Evolutionary conservation across 1,140 invertebrate species (phyloP), one percentile per base, ranked within the genome.

Genomic region (Aphelinus certus): DNA sequence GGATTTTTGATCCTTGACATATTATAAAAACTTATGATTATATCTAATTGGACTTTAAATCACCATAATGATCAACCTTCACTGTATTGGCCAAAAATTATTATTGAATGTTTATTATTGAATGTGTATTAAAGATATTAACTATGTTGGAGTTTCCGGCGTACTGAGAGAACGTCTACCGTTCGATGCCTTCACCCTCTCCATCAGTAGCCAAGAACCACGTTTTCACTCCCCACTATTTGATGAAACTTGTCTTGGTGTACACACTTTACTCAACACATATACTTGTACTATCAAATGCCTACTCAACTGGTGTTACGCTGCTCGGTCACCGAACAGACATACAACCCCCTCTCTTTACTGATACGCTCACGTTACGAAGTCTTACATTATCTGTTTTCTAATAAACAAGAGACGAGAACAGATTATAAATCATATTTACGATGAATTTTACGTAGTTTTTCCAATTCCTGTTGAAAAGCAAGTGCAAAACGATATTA

Each of bases 121-220:
- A 26, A 26, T 26, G 26, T 26, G 26, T 26, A 26, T 26, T 26
- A 26, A 83, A 79, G 77, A 83, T 81, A 78, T 83, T 81, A 80
- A 82, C 83, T 73, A 77, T 73, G 78, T 80, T 84, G 83, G 84
- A 87, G 89, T 82, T 85, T 80, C 80, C 81, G 82, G 84, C 82
- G 79, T 79, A 86, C 85, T 87, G 84, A 86, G 76, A 76, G 58
- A 73, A 62, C 60, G 62, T 26, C 45, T 42, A 26, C 2, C 46
- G 7, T 60, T 7, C 55, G 65, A 55, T 55, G 46, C n/a, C 46
- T 74, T 6, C 68, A 57, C 58, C 58, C 66, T 66, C 10, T 61
- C 61, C 10, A 45, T 71, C 69, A 55, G 48, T 71, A 71, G 46
- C 26, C 26, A 26, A 26, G 26, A 26, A 26, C 53, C 26, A 6